Percentiles rank a stretch among this genome's conserved stretches.
Evolutionary conservation across 2,888 invertebrate species (phyloP).

Genomic region (Carcina quercana): DNA sequence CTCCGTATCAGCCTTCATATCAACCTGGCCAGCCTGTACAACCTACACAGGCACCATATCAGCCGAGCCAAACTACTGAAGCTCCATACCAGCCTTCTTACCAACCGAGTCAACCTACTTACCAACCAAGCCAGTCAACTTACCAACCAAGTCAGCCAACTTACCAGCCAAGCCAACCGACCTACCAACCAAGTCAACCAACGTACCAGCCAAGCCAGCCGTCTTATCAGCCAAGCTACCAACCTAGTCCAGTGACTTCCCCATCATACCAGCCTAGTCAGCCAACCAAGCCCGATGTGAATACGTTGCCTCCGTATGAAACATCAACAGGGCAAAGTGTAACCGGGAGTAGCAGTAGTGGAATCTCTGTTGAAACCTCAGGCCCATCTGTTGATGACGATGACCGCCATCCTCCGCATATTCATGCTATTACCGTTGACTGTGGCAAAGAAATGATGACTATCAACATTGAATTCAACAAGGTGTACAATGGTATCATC

Average conservation of each 20-base stretch:
- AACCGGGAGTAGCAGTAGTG: neutral
- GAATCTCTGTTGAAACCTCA: conserved; percentile 7
- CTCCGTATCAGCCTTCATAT: conserved; percentile 24
- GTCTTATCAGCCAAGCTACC: conserved; percentile 22
- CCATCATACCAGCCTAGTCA: conserved; percentile 8
- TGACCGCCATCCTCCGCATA: conserved; percentile 82
- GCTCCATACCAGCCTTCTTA: conserved; percentile 9
- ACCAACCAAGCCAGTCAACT: conserved; percentile 14
- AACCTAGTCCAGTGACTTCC: conserved; percentile 18
- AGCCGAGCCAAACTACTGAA: conserved; percentile 15
- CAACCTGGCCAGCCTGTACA: conserved; percentile 29
- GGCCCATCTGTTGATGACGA: conserved; percentile 63
- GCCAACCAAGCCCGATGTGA: conserved; percentile 8
- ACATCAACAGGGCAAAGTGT: conserved; percentile 4
- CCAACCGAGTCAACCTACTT: conserved; percentile 24
- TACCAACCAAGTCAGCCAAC: conserved; percentile 21
- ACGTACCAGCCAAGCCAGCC: conserved; percentile 24
- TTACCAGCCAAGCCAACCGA: conserved; percentile 18
- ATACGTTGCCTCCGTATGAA: conserved; percentile 3
- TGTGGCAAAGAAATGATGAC: conserved; percentile 90
- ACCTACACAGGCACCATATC: conserved; percentile 26
- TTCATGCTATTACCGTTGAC: conserved; percentile 83
- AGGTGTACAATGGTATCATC: conserved; percentile 83
- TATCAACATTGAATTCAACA: conserved; percentile 85
- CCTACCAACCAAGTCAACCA: conserved; percentile 24